Evolutionary conservation across 2,113 vertebrate species (phyloP).

Genomic region (Platysternon megacephalum): DNA sequence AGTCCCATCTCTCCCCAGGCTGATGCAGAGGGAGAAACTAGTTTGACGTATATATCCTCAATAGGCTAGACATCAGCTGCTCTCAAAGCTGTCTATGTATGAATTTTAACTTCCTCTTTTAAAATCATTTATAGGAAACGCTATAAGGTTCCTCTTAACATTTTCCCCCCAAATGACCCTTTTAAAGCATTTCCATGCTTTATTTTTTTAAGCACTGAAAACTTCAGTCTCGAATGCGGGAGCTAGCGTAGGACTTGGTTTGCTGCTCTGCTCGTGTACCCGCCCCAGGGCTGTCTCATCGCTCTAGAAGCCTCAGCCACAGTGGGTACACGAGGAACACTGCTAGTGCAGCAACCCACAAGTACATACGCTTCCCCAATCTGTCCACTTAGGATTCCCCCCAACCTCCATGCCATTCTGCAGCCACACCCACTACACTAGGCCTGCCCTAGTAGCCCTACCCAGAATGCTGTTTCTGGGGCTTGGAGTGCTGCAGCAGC

Average conservation of each 20-base stretch:
- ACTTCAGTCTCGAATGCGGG: background rate
- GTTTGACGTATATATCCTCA: background rate
- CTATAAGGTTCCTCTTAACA: constrained; percentile 75
- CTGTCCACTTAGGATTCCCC: background rate
- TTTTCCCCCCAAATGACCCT: background rate
- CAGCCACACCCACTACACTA: background rate
- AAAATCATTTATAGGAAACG: constrained; percentile 83
- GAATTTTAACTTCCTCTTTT: constrained; percentile 83
- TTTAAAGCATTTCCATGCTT: constrained; percentile 6
- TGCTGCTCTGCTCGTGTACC: background rate
- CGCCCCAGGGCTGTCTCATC: background rate
- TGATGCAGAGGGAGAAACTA: background rate
- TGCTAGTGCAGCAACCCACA: rapidly evolving
- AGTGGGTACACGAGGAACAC: background rate
- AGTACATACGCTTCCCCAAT: background rate
- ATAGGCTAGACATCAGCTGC: constrained; percentile 12
- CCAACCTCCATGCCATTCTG: background rate
- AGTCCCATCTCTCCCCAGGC: background rate
- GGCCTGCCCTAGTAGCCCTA: background rate
- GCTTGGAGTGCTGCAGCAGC: background rate
- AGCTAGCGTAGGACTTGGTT: rapidly evolving
- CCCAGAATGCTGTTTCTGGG: background rate
- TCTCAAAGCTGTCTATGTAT: constrained; percentile 37
- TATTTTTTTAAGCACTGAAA: background rate
- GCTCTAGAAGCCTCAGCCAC: background rate